Evolutionary conservation across 1,140 invertebrate species (phyloP), one percentile per base, ranked within the genome.

Genomic region (Portunus trituberculatus): DNA sequence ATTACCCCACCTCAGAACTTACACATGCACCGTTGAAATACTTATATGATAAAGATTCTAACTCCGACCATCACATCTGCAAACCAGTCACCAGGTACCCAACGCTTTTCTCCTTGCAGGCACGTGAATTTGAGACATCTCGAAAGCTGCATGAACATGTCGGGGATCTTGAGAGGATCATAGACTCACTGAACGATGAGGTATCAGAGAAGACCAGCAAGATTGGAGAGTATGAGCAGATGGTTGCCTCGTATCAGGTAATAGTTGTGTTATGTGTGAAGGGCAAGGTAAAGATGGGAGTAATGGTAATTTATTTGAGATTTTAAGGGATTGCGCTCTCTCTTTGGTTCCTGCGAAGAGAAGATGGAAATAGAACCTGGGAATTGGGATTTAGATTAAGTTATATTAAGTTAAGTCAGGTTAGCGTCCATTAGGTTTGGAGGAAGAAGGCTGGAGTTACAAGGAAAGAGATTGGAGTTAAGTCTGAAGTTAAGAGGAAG

Each of bases 221-320:
- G 8, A 25, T 93, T 20, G n/a, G n/a, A 0, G 83, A 93, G 46
- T n/a, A 25, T 28, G 84, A 93, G 48, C 31, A 93, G n/a, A 93
- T 67, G n/a, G 46, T 93, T 8, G 31, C 83, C 12, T 93, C 92
- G 0, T 93, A 93, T 39, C 83, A 93, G 84, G 92, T 93, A 6
- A 84, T n/a, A 14, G 4, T 6, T 83, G 12, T 86, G 28, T 86
- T 28, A 86, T 2, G 12, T 86, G 45, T 88, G 52, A 20, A 20
- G 52, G 20, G 52, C 3, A 20, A 59, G 52, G 52, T 12, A 59
- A 20, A 20, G 20, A 59, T 16, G 52, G 52, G 20, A 20, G 52
- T 16, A 10, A 10, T 16, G 52, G 20, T 59, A 59, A 25, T 82
- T 25, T 82, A 39, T 2, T 39, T 39, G 39, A 39, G 1, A 39